phyloP scores from a whole-genome alignment of 2,113 vertebrate species.

The human region DNA sequence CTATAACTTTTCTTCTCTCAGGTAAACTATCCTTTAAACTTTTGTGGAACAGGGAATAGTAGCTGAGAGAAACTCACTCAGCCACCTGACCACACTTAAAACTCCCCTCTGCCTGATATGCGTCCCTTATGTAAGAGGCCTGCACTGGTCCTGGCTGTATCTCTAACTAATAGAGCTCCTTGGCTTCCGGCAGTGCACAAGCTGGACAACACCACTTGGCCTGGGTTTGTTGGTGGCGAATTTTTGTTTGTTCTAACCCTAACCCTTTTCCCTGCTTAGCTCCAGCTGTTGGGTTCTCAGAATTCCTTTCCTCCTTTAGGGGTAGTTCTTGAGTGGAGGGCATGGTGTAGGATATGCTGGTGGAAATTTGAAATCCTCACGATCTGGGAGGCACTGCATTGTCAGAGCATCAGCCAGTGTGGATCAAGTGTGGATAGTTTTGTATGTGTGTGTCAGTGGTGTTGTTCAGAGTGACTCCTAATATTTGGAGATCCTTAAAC shows the following conservation, averaged over 20 bases:
- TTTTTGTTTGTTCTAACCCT: neutral
- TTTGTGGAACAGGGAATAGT: neutral
- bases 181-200: neutral
- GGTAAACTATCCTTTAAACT: neutral
- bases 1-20: constrained; percentile 34
- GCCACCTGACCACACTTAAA: constrained; percentile 60
- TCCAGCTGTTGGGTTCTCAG: neutral
- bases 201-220: too few relatives aligned
- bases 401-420: accelerated
- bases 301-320: neutral
- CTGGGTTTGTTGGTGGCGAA: too few relatives aligned
- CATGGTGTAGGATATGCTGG: accelerated
- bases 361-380: neutral
- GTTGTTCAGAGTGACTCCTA: neutral
- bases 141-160: accelerated
- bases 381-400: neutral
- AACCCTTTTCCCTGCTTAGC: neutral
- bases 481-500: neutral
- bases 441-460: neutral
- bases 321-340: neutral
- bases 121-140: neutral
- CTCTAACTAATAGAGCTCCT: neutral
- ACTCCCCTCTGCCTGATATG: neutral
- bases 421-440: accelerated
- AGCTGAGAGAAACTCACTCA: constrained; percentile 60